Conservation (phyloP, 2,797 vertebrate species). For the Stomatorhinus walkeri region DNA sequence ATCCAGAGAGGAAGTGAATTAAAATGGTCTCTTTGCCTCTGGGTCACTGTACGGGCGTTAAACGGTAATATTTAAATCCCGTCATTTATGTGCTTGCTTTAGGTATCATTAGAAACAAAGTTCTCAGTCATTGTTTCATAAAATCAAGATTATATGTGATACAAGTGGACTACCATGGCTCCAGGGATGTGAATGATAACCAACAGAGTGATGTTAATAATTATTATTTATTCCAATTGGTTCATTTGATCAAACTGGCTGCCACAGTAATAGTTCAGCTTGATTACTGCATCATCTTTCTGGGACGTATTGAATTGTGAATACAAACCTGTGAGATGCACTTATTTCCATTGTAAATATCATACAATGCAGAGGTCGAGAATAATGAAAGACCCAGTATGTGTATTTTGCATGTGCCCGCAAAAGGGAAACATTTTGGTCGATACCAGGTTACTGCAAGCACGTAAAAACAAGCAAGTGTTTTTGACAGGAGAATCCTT, state of each 20-base stretch:
- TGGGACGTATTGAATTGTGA: conserved; percentile 2
- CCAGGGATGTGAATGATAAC: neutral
- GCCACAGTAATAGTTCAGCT: neutral
- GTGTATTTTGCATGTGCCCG: neutral
- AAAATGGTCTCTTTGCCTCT: neutral
- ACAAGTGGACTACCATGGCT: neutral
- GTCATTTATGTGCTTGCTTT: neutral
- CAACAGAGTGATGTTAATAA: neutral
- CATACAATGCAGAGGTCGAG: neutral
- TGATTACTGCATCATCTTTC: neutral
- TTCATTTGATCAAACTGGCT: neutral
- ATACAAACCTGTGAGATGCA: neutral
- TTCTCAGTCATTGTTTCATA: neutral
- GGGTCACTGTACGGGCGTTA: neutral
- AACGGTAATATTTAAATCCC: neutral
- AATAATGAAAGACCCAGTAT: neutral
- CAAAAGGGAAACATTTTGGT: neutral
- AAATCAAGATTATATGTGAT: neutral
- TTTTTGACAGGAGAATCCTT: neutral
- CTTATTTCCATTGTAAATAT: conserved; percentile 16
- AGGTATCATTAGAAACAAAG: neutral
- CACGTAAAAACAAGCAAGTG: neutral
- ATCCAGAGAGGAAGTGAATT: neutral
- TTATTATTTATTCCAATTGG: conserved; percentile 4
- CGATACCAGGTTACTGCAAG: neutral